A percentile compares a stretch with the other conserved stretches of the same genome.
Evolutionary conservation across 92 coral and sea anemone species (phyloP).

Genomic region (Umimayanthus kanabou): DNA sequence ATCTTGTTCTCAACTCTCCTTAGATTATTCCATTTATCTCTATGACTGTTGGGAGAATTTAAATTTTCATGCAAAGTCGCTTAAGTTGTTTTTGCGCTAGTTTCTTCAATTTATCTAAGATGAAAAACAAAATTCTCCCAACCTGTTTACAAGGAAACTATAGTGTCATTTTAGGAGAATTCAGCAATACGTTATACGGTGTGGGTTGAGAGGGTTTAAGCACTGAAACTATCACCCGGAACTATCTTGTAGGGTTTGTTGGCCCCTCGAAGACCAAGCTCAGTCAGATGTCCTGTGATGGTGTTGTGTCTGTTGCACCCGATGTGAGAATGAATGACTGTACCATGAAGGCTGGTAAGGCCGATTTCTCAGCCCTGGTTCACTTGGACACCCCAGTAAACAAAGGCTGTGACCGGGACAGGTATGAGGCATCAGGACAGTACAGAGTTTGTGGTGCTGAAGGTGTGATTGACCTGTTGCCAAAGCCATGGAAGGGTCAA

Average conservation of each 20-base stretch:
- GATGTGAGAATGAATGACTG: constrained; percentile 74
- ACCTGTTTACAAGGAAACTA: too few species aligned
- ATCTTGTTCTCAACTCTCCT: too few species aligned
- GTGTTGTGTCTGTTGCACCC: constrained; percentile 67
- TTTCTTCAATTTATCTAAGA: too few species aligned
- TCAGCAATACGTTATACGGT: too few species aligned
- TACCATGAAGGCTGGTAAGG: constrained; percentile 52
- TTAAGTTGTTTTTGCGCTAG: too few species aligned
- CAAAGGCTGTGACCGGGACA: constrained; percentile 89
- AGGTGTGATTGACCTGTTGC: constrained; percentile 76
- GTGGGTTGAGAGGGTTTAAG: too few species aligned
- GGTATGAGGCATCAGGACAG: constrained; percentile 80
- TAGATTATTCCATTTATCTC: too few species aligned
- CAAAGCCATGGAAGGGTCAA: constrained; percentile 65
- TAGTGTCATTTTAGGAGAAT: too few species aligned
- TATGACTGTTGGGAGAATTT: too few species aligned
- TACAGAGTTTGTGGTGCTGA: constrained; percentile 84
- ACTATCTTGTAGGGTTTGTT: constrained; percentile 52
- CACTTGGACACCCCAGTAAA: constrained; percentile 62
- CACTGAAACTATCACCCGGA: too few species aligned
- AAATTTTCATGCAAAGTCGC: too few species aligned
- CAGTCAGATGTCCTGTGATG: constrained; percentile 67
- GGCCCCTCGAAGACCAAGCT: constrained; percentile 61
- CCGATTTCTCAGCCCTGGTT: constrained; percentile 73
- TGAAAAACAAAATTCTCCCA: too few species aligned